These are phyloP conservation scores for Rhodeus uyekii DNA, from an alignment of 2,797 vertebrate species.

Conservation along the genomic window DNA sequence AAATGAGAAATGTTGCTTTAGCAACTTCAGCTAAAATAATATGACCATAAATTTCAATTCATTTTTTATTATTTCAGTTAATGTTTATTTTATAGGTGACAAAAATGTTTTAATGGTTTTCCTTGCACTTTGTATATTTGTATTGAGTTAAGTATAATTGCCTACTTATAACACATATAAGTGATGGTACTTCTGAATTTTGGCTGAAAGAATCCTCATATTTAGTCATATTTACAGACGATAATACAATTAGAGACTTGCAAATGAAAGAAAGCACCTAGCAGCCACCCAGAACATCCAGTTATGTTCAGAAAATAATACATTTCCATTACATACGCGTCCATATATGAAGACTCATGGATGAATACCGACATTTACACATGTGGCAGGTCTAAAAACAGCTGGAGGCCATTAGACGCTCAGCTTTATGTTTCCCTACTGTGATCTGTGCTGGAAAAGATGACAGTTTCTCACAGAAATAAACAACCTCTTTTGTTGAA, in stretches of 20 bases:
- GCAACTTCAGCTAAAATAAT: too few species aligned
- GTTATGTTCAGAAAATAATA: not conserved
- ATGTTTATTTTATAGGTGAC: too few species aligned
- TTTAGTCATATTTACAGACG: not conserved
- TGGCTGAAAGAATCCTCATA: not conserved
- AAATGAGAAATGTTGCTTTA: too few species aligned
- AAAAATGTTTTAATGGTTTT: too few species aligned
- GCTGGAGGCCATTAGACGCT: not conserved
- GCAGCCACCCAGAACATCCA: not conserved
- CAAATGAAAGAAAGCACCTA: not conserved
- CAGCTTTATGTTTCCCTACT: not conserved
- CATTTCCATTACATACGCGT: not conserved
- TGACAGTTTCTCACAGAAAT: not conserved
- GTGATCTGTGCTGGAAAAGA: not conserved
- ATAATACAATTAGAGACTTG: not conserved
- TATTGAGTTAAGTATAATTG: too few species aligned
- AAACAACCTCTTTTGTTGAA: not conserved
- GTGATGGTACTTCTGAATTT: not conserved
- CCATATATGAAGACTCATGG: not conserved
- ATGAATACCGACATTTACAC: not conserved
- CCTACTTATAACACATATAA: not conserved
- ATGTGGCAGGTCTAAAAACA: not conserved
- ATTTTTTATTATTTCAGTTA: too few species aligned
- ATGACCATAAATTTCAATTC: too few species aligned
- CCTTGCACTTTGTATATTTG: too few species aligned